A percentile compares a stretch with the other conserved stretches of the same genome.
These are phyloP conservation scores for Phalacrocorax carbo DNA, from an alignment of 2,113 vertebrate species.

Conservation along the genomic window DNA sequence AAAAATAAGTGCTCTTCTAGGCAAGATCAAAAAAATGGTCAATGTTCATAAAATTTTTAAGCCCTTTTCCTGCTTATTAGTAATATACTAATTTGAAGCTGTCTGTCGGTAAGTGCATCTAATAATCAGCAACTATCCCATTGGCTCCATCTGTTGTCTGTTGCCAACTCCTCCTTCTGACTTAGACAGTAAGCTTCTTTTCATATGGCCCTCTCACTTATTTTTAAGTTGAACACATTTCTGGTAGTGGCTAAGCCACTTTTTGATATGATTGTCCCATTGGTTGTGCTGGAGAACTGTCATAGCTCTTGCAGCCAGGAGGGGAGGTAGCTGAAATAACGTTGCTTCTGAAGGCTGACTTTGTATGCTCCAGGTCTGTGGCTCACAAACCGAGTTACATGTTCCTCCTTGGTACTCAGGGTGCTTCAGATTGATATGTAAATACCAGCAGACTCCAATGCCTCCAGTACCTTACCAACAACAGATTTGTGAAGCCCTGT, in stretches of 20 bases:
- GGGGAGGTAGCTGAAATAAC: not conserved
- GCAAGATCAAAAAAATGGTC: not conserved
- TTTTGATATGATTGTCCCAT: not conserved
- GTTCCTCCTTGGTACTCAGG: not conserved
- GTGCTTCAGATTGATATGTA: not conserved
- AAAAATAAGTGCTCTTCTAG: not conserved
- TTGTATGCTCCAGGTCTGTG: accelerated
- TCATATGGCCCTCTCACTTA: not conserved
- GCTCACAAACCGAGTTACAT: accelerated
- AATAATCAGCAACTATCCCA: not conserved
- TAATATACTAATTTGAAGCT: not conserved
- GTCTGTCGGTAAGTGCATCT: not conserved
- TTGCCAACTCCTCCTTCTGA: constrained; percentile 17
- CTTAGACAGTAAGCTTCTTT: constrained; percentile 45
- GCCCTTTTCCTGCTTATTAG: not conserved
- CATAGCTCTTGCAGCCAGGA: not conserved
- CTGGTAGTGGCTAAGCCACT: not conserved
- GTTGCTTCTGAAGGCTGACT: not conserved
- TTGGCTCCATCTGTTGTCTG: constrained; percentile 48
- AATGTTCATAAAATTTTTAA: not conserved
- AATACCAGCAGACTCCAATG: not conserved
- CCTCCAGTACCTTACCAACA: no score
- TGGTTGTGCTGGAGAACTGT: not conserved
- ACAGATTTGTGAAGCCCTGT: not conserved
- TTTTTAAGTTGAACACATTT: not conserved